These are phyloP conservation scores for Aplodontia rufa DNA, from an alignment of 2,113 vertebrate species.

Conservation along the genomic window DNA sequence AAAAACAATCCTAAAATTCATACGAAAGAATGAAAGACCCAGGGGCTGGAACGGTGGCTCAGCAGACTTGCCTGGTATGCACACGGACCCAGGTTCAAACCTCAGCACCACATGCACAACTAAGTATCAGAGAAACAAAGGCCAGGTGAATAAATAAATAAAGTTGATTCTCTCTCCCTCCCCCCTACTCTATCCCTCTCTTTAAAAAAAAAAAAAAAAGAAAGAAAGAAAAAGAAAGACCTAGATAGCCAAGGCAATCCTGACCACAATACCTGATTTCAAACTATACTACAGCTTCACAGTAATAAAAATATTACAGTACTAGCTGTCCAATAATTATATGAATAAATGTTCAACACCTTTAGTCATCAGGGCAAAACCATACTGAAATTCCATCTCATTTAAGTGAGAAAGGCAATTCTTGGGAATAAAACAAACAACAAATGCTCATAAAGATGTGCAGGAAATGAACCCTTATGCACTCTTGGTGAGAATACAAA, in stretches of 20 bases:
- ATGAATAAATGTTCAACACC: background rate
- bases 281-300: background rate
- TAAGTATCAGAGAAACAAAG: no score
- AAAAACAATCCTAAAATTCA: background rate
- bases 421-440: background rate
- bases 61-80: no score
- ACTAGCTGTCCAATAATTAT: no score
- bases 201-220: no score
- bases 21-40: background rate
- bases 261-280: background rate
- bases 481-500: background rate
- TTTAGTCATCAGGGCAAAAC: background rate
- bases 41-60: no score
- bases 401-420: background rate
- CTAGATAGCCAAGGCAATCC: background rate
- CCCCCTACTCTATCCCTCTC: no score
- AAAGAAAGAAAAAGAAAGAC: background rate
- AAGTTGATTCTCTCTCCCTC: no score
- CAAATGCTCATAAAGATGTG: background rate
- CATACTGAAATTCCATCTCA: background rate
- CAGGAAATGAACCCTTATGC: no score
- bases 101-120: no score
- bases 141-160: no score
- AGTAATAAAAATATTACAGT: background rate
- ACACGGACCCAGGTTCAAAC: no score